Base-by-base conservation (phyloP, 2,113 vertebrate genomes). In the Caranx melampygus region DNA sequence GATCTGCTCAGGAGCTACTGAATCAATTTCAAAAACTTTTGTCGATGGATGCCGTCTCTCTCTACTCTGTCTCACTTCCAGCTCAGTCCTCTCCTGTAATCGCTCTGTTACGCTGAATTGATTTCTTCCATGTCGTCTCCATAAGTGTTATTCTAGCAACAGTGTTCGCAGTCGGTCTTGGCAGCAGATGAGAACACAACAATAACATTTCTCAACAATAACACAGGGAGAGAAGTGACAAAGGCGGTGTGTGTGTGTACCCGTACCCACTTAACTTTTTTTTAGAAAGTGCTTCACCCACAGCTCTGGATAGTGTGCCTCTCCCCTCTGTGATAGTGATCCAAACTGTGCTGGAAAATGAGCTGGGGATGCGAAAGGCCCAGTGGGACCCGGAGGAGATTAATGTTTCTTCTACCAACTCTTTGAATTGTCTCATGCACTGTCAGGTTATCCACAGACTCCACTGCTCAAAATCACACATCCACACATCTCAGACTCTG, bases 11-110 rank as follows among this genome's bases (percentile, higher is more conserved):
- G 65, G 31, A 64, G 57, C 40, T 40, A 54, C 58, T 54, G 51
- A 65, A 73, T 81, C 78, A 59, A 33, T 71, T 75, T 71, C n/a
- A 66, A 12, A 72, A 77, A 20, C 74, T 1, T 72, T n/a, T 63
- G 54, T 60, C 60, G 64, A 85, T 64, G 63, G 51, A 70, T 42
- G 57, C 35, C 10, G n/a, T 4, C 15, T 34, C 31, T 21, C 58
- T 66, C 14, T 26, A 26, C 26, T 26, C 26, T 12, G 20, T 45
- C 33, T 60, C 63, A 42, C 11, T 57, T 58, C 33, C 3, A 15
- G 21, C 58, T 70, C 21, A 0, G n/a, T 6, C 7, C 6, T n/a
- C 11, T 31, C 1, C 51, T 47, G 16, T 60, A 51, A 69, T 35
- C 44, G 21, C 3, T 52, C 35, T 33, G 51, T 44, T 40, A 33